Evolutionary conservation across 2,797 vertebrate species (phyloP).

Genomic region (Neoniphon sammara): DNA sequence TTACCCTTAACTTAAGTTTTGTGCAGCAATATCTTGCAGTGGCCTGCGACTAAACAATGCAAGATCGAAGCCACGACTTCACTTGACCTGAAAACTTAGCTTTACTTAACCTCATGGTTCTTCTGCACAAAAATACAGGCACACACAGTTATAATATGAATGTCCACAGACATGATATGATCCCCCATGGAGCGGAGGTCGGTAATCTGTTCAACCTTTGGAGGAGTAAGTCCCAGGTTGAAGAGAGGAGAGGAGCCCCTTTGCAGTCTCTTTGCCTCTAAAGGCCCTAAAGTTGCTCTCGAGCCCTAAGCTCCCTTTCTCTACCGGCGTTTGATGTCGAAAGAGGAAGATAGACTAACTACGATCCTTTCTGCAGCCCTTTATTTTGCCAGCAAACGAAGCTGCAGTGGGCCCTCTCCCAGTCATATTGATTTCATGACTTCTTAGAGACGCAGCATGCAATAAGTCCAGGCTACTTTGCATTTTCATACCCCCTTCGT

Average conservation of each 20-base stretch:
- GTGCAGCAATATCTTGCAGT: conserved; percentile 16
- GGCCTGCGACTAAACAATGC: conserved; percentile 17
- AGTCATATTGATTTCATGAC: conserved; percentile 52
- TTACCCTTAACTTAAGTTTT: neutral
- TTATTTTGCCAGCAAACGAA: conserved; percentile 46
- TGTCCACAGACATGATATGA: conserved; percentile 37
- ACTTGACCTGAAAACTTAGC: conserved; percentile 36
- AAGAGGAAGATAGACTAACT: conserved; percentile 40
- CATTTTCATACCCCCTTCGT: conserved; percentile 51
- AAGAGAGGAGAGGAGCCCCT: conserved; percentile 34
- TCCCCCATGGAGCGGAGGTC: conserved; percentile 37
- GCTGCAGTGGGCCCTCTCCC: conserved; percentile 20
- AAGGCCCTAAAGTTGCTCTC: conserved; percentile 37
- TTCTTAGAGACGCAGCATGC: conserved; percentile 37
- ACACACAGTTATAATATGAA: conserved; percentile 19
- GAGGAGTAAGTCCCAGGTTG: conserved; percentile 44
- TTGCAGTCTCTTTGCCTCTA: conserved; percentile 19
- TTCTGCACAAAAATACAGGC: conserved; percentile 22
- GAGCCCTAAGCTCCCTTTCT: conserved; percentile 20
- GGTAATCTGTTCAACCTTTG: conserved; percentile 51
- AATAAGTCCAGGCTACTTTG: conserved; percentile 47
- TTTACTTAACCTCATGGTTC: conserved; percentile 12
- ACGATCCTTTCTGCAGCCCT: conserved; percentile 29
- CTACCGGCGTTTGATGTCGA: conserved; percentile 40
- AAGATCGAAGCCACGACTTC: conserved; percentile 36